Evolutionary conservation across 2,888 invertebrate genomes (phyloP), one percentile per base, ranked within the genome.

Genomic region (Cheilosia urbana): DNA sequence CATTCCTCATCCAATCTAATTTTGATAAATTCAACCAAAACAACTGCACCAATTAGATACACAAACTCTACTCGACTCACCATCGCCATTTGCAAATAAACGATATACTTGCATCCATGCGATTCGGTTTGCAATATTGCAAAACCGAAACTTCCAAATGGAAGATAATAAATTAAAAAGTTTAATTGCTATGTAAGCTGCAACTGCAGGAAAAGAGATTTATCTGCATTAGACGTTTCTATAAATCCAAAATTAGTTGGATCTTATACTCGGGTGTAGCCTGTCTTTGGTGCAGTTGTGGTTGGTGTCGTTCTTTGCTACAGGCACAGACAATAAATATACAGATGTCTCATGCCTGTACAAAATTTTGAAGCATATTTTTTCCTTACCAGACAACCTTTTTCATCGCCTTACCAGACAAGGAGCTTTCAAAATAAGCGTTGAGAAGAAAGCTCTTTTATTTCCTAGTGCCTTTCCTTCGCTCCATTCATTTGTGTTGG

Each of bases 181-280:
- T 82, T 82, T 82, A 82, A 77, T 82, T 77, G 77, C 66, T 55
- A 55, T 17, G 51, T 58, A 72, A 72, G 65, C 79, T 53, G 65
- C 58, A 65, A 45, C 53, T 42, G n/a, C 13, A 51, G 71, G 71
- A 77, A 71, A 40, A 63, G 60, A 49, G 77, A 77, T 83, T 83
- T 83, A 68, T 72, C 82, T 42, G 55, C 53, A 72, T 66, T 71
- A 53, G 51, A 82, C 66, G 15, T 71, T 57, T 77, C 57, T 49
- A 27, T 45, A 51, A 75, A 82, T 72, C 13, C 72, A 30, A 77
- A 77, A 66, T 62, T 77, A 83, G 77, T 83, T 78, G 45, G 55
- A 68, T 78, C 82, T 30, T 77, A 30, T 27, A 19, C 42, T 45
- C 42, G 17, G 34, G 53, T 34, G 11, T 34, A 34, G 9, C 9